A percentile compares a stretch with the other conserved stretches of the same genome.
Evolutionary conservation across 2,888 invertebrate species (phyloP).

Genomic region (Bembecia ichneumoniformis): DNA sequence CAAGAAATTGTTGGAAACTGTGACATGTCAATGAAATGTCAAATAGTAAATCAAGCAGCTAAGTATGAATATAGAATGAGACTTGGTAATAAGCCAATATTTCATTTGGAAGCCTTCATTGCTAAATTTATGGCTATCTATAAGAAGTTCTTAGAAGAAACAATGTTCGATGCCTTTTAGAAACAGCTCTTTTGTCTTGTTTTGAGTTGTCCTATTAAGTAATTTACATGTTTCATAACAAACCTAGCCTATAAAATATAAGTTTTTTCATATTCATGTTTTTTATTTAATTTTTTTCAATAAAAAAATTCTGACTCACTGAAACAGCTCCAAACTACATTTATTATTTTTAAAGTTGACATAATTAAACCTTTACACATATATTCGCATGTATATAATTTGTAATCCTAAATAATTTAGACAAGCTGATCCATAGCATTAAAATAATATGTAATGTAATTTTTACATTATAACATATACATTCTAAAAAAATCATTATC

Average conservation of each 20-base stretch:
- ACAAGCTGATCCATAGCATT: too few relatives aligned
- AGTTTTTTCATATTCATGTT: neutral
- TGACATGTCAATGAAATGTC: conserved; percentile 89
- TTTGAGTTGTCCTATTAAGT: neutral
- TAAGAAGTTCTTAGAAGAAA: conserved; percentile 87
- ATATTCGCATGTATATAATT: too few relatives aligned
- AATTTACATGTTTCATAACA: conserved; percentile 1
- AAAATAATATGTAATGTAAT: too few relatives aligned
- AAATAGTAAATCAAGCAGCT: conserved; percentile 89
- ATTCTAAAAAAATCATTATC: too few relatives aligned
- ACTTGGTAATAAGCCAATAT: conserved; percentile 93
- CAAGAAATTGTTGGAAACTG: conserved; percentile 89
- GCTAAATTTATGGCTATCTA: conserved; percentile 97
- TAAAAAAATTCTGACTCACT: neutral
- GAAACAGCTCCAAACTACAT: too few relatives aligned
- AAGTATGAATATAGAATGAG: conserved; percentile 93
- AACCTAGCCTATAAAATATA: neutral
- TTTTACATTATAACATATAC: too few relatives aligned
- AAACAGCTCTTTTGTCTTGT: neutral
- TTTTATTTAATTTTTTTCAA: neutral
- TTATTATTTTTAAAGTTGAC: too few relatives aligned
- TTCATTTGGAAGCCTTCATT: conserved; percentile 97
- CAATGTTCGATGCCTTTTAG: conserved; percentile 68
- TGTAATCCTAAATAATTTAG: too few relatives aligned
- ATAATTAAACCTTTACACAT: too few relatives aligned